Evolutionary conservation across 1,140 invertebrate genomes (phyloP), one percentile per base, ranked within the genome.

Genomic region (Trachymyrmex septentrionalis): DNA sequence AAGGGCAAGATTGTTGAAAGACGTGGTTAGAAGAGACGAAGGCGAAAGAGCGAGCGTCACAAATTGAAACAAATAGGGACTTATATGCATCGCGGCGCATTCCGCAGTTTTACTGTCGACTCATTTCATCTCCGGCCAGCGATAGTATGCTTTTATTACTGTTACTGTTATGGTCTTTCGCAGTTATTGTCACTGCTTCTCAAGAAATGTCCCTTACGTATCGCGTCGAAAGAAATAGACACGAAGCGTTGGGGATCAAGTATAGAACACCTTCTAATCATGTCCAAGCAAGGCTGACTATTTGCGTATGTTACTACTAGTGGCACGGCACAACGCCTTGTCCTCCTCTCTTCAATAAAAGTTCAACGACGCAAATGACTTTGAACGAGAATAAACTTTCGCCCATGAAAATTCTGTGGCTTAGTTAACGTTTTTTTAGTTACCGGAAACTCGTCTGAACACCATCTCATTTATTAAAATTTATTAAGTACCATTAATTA

Each of bases 41-140:
- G 55, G 77, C 80, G 82, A 82, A 81, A 38, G 48, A 53, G 61
- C 77, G 73, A 67, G 81, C 44, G 75, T 87, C 80, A 86, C 90
- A 93, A 94, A 94, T 94, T 94, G 94, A 94, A 94, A 95, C 93
- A 94, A 94, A 94, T 94, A 90, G 89, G 86, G 93, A 93, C 91
- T 94, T 93, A 93, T 93, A 94, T 93, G 93, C 91, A 92, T 92
- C 92, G 86, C 85, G 87, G 88, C 87, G 90, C 90, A 92, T 94
- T 92, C 86, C 73, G 87, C 86, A 91, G 91, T 92, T 95, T 94
- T 95, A 94, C 92, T 91, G 91, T 87, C 92, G 88, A 86, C 91
- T 93, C 94, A 90, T 95, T 95, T 95, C 94, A 93, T 94, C 90
- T 91, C 90, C 88, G 86, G 44, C 72, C 63, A 38, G 75, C 84